A percentile compares a stretch with the other conserved stretches of the same genome.
These are phyloP conservation scores for Aphrocallistes beatrix DNA, from an alignment of 37 sponge, comb jelly and placozoan species.

Conservation along the genomic window DNA sequence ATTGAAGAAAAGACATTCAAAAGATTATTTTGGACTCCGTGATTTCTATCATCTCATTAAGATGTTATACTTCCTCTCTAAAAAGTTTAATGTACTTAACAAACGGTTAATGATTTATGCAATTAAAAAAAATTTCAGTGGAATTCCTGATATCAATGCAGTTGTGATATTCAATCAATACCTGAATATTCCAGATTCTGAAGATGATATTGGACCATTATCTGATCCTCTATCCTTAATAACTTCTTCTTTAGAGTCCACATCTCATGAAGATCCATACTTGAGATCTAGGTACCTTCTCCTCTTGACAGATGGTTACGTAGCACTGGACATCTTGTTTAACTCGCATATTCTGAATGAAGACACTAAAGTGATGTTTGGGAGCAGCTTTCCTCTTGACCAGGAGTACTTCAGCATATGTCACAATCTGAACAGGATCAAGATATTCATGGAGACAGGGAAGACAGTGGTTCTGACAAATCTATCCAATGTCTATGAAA, in stretches of 20 bases:
- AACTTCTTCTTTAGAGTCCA: too few relatives aligned
- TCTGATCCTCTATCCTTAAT: neutral
- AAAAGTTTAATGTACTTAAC: neutral
- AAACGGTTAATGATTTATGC: neutral
- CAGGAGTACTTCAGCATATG: conserved; percentile 3
- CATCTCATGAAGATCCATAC: too few relatives aligned
- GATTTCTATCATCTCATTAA: neutral
- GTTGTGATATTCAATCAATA: neutral
- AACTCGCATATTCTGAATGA: neutral
- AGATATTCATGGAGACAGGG: neutral
- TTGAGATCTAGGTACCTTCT: neutral
- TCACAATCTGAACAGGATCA: neutral
- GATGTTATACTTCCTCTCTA: neutral
- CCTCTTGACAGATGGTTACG: neutral
- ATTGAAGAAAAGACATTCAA: neutral
- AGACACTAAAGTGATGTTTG: conserved; percentile 2
- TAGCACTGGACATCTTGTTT: neutral
- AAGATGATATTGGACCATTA: neutral
- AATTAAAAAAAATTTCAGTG: neutral
- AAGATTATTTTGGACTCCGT: neutral
- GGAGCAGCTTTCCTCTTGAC: neutral
- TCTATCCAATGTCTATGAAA: neutral
- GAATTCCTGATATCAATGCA: neutral
- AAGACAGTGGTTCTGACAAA: neutral
- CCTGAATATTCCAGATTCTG: neutral